These are phyloP conservation scores for Sycophila sp. DNA, from an alignment of 1,140 invertebrate genomes.

Conservation along the genomic window DNA sequence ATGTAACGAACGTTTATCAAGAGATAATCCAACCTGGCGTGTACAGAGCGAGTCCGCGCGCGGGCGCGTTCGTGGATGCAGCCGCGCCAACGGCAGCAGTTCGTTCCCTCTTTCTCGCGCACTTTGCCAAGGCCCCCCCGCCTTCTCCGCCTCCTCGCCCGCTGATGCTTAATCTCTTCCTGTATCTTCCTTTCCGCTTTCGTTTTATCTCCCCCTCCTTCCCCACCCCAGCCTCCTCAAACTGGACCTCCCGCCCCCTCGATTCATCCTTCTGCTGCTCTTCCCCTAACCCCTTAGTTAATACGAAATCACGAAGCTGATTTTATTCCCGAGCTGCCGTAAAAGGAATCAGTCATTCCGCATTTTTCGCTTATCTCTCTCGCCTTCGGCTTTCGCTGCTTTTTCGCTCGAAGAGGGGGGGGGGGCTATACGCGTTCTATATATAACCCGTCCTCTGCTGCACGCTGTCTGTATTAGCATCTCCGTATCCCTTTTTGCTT, in stretches of 20 bases:
- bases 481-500: not conserved
- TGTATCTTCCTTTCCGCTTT: conserved; percentile 22
- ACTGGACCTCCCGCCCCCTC: not conserved
- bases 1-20: conserved; percentile 42
- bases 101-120: not conserved
- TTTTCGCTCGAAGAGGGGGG: not conserved
- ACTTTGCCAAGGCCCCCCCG: no score
- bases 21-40: conserved; percentile 40
- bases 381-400: not conserved
- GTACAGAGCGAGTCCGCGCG: conserved; percentile 11
- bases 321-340: not conserved
- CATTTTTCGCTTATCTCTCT: conserved; percentile 25
- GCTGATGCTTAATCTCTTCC: conserved; percentile 13
- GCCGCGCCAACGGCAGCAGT: not conserved
- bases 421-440: no score
- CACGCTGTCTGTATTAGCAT: not conserved
- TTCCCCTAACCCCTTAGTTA: not conserved
- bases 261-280: not conserved
- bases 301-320: conserved; percentile 29
- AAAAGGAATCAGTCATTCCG: conserved; percentile 28
- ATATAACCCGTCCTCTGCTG: not conserved
- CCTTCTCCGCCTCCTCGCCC: not conserved
- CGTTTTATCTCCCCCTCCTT: conserved; percentile 13
- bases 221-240: not conserved
- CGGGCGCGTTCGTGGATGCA: conserved; percentile 12